Percentiles rank a stretch among this genome's conserved stretches.
phyloP scores from a whole-genome alignment of 2,888 invertebrate genomes.

The Sinhomidia bicolor region DNA sequence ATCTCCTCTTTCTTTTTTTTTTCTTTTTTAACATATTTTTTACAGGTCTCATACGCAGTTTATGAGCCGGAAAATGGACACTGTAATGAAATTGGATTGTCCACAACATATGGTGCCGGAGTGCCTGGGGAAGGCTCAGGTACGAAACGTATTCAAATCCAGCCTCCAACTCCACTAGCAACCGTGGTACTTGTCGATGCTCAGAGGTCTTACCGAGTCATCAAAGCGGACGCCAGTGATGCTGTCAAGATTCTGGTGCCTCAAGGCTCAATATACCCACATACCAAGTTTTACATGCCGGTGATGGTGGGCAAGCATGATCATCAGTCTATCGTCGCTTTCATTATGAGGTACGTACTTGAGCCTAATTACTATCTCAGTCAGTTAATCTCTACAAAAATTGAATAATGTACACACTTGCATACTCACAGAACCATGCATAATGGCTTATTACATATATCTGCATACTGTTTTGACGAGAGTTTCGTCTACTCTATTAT shows the following conservation, averaged over 20 bases:
- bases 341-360: conserved; percentile 90
- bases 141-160: conserved; percentile 86
- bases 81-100: conserved; percentile 79
- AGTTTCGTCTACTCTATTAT: not conserved
- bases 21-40: conserved; percentile 11
- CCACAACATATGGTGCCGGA: conserved; percentile 81
- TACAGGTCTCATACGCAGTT: conserved; percentile 92
- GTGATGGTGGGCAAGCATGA: conserved; percentile 90
- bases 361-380: not conserved
- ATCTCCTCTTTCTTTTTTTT: not conserved
- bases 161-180: conserved; percentile 86
- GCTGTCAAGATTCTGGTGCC: conserved; percentile 93
- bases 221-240: conserved; percentile 88
- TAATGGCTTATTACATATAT: no score
- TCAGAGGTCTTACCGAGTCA: conserved; percentile 91
- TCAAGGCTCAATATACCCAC: conserved; percentile 93
- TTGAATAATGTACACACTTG: no score
- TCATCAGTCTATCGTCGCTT: conserved; percentile 86
- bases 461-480: not conserved
- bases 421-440: no score
- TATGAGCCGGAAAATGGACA: conserved; percentile 87
- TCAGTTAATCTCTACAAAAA: not conserved
- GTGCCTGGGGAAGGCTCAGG: conserved; percentile 86
- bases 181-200: conserved; percentile 88
- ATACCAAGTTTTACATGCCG: conserved; percentile 94